Percentiles rank a stretch among this genome's conserved stretches.
Evolutionary conservation across 2,797 vertebrate species (phyloP).

Genomic region (Melanotaenia pygmaea): DNA sequence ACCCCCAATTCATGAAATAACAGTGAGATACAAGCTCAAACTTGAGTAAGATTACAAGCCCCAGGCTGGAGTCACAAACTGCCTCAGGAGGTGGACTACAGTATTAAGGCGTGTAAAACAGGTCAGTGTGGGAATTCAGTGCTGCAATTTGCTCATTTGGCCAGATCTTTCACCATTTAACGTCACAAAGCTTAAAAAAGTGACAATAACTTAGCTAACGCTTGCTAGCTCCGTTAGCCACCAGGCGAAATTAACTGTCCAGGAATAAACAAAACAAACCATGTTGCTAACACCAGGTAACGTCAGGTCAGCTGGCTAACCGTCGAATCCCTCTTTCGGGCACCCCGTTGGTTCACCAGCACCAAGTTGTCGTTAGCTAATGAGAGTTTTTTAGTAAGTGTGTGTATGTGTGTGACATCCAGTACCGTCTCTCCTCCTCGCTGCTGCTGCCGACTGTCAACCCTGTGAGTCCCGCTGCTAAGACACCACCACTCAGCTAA

Average conservation of each 20-base stretch:
- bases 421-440: constrained; percentile 29
- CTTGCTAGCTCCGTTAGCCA: constrained; percentile 52
- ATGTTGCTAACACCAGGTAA: constrained; percentile 30
- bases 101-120: background rate
- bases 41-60: background rate
- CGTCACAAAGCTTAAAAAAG: background rate
- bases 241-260: constrained; percentile 31
- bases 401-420: constrained; percentile 17
- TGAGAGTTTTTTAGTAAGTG: constrained; percentile 3
- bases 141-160: background rate
- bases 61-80: background rate
- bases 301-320: constrained; percentile 32
- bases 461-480: constrained; percentile 32
- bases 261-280: constrained; percentile 28
- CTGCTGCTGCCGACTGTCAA: constrained; percentile 26
- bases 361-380: constrained; percentile 24
- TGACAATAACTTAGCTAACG: constrained; percentile 50
- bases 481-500: background rate
- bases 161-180: background rate
- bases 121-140: background rate
- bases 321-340: background rate
- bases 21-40: background rate
- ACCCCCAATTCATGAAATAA: background rate
- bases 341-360: background rate
- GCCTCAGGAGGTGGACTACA: background rate